These are phyloP conservation scores for Agrochola lota DNA, from an alignment of 2,888 invertebrate species.

Conservation along the genomic window DNA sequence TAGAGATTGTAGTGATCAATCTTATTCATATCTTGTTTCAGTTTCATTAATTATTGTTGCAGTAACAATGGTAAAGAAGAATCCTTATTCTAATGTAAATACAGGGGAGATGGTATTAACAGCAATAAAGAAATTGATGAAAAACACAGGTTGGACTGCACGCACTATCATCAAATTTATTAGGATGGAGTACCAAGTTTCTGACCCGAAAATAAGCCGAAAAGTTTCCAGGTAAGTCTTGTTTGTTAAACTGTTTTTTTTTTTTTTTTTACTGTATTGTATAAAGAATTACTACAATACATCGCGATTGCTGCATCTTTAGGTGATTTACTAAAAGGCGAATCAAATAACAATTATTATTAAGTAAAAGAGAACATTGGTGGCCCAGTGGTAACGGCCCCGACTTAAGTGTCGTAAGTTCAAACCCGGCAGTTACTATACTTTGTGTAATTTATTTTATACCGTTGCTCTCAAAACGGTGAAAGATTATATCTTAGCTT, in stretches of 20 bases:
- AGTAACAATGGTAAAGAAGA: conserved; percentile 50
- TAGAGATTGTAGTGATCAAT: neutral
- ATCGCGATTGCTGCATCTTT: neutral
- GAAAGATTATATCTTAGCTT: neutral
- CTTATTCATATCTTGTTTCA: neutral
- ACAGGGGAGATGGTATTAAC: conserved; percentile 78
- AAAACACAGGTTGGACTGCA: conserved; percentile 81
- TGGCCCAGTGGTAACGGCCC: neutral
- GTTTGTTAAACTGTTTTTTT: neutral
- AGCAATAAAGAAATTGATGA: conserved; percentile 79
- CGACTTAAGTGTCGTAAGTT: neutral
- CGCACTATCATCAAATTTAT: conserved; percentile 82
- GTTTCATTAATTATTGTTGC: conserved; percentile 6
- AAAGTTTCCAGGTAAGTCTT: conserved; percentile 77
- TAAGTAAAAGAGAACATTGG: neutral
- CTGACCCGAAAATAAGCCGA: conserved; percentile 72
- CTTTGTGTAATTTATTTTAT: neutral
- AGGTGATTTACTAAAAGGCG: neutral
- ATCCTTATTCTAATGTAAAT: conserved; percentile 40
- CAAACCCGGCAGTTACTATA: neutral
- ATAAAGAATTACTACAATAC: neutral
- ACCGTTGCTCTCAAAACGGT: neutral
- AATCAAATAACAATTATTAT: neutral
- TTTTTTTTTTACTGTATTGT: too few species aligned
- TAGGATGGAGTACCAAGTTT: conserved; percentile 75